Conservation (phyloP, 2,888 invertebrate species). For the Hydrotaea diabolus region DNA sequence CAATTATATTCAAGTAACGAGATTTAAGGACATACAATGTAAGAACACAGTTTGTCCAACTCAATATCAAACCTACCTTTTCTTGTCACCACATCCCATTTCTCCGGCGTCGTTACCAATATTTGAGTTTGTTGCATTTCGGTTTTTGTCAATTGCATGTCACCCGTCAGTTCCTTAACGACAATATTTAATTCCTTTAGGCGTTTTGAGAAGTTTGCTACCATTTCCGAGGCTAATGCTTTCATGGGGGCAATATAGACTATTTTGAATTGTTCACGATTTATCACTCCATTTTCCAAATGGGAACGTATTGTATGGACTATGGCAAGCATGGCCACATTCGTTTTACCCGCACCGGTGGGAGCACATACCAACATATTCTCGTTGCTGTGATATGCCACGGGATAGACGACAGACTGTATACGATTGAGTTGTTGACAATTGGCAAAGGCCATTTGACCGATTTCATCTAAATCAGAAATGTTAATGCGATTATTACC, state of each 20-base stretch:
- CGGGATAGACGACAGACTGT: constrained; percentile 96
- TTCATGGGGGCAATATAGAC: constrained; percentile 99
- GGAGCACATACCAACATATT: constrained; percentile 99
- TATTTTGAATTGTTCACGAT: constrained; percentile 97
- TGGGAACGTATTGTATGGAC: constrained; percentile 94
- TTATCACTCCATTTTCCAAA: constrained; percentile 89
- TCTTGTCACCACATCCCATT: constrained; percentile 99
- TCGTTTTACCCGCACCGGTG: constrained; percentile 99
- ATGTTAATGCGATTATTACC: constrained; percentile 85
- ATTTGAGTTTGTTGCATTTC: constrained; percentile 98
- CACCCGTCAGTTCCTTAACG: constrained; percentile 97
- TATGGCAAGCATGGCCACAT: constrained; percentile 96
- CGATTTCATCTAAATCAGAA: constrained; percentile 85
- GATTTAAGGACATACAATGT: too few species aligned
- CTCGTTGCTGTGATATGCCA: constrained; percentile 97
- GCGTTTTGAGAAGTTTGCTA: constrained; percentile 93
- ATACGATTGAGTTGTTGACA: constrained; percentile 94
- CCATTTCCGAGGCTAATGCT: constrained; percentile 99
- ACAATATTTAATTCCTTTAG: constrained; percentile 88
- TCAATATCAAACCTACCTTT: constrained; percentile 83
- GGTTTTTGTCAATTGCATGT: constrained; percentile 96
- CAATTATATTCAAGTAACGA: too few species aligned
- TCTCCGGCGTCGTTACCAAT: constrained; percentile 99
- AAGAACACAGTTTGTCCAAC: too few species aligned
- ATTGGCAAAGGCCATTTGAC: constrained; percentile 93